Evolutionary conservation across 1,140 invertebrate species (phyloP), one percentile per base, ranked within the genome.

Genomic region (Drosophila eugracilis): DNA sequence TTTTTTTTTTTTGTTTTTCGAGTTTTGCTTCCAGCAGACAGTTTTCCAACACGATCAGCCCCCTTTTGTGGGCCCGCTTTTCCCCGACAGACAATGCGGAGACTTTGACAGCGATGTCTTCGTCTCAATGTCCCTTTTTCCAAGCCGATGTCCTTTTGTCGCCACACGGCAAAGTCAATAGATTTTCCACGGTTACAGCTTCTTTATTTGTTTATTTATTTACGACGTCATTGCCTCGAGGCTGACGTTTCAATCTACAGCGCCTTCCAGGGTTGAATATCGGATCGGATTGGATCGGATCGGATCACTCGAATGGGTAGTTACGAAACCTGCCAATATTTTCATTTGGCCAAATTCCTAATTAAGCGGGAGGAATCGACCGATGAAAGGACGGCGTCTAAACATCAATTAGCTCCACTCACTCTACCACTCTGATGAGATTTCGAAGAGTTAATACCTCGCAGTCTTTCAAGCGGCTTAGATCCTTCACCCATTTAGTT

Each of bases 181-280:
- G 70, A 63, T 22, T 53, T 73, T 60, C 48, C 57, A 45, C 57
- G 36, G 34, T 53, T 72, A 14, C 57, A 74, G 66, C 48, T 30
- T 73, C 48, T 73, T 60, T 72, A 72, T 72, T 70, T 70, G 53
- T 69, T 73, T 73, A 73, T 73, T 73, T 74, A 73, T 74, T 73
- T 74, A 74, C 70, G 70, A 74, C 70, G 70, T 74, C 69, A 74
- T 73, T 73, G 70, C 70, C 70, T 50, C 48, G 47, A 54, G 69
- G 28, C 70, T 74, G 70, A 74, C 74, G 70, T 74, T 74, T 73
- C 62, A 74, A 74, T 74, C 74, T 54, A 63, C 37, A 15, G 9
- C 17, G 42, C 12, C 6, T 5, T 15, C 5, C 22, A 24, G 42
- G 42, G 42, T 21, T 26, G 42, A 45, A 24, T 24, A 26, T 7